Percentiles rank a stretch among this genome's conserved stretches.
Evolutionary conservation across 2,113 vertebrate species (phyloP).

Genomic region (Paracyprichromis sp.): DNA sequence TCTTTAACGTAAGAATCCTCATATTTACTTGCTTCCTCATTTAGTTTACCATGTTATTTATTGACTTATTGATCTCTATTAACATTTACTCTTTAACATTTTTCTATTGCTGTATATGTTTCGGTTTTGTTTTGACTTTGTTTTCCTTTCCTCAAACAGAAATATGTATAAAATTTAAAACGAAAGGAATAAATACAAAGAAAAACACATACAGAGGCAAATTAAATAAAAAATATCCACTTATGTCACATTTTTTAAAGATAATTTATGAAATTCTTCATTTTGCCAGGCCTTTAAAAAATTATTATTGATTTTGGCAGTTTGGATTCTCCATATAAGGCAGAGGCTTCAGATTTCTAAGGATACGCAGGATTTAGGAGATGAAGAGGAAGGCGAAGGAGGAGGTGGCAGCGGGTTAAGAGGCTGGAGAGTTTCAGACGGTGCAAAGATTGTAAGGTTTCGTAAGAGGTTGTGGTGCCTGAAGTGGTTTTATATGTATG

Average conservation of each 20-base stretch:
- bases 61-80: background rate
- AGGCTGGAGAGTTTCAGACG: background rate
- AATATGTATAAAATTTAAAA: background rate
- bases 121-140: background rate
- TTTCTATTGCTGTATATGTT: background rate
- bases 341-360: constrained; percentile 1
- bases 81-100: background rate
- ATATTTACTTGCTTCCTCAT: background rate
- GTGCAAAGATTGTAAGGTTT: constrained; percentile 4
- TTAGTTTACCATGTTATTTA: background rate
- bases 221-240: background rate
- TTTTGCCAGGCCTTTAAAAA: background rate
- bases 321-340: background rate
- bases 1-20: background rate
- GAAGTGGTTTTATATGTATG: constrained; percentile 20
- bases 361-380: constrained; percentile 5
- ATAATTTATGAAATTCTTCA: background rate
- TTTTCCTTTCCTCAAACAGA: background rate
- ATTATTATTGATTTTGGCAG: background rate
- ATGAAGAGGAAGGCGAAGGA: constrained; percentile 8
- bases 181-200: background rate
- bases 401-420: constrained; percentile 4
- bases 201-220: background rate
- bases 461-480: background rate
- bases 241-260: background rate